Evolutionary conservation across 2,888 invertebrate genomes (phyloP).

Genomic region (Callinectes sapidus): DNA sequence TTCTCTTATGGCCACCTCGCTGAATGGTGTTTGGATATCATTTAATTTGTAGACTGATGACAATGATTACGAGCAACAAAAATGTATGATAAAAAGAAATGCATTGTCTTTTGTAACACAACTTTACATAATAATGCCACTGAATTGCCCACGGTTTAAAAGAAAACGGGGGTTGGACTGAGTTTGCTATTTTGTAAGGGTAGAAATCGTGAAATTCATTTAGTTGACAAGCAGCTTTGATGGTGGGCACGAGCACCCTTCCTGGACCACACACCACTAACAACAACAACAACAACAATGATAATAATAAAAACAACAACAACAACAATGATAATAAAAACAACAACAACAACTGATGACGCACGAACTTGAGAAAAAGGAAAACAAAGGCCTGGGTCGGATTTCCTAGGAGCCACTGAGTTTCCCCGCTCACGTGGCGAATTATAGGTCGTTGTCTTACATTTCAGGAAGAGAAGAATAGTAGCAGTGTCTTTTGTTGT

Average conservation of each 20-base stretch:
- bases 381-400: slow-evolving; percentile 1
- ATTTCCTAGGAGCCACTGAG: background rate
- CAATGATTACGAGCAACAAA: background rate
- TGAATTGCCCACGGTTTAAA: background rate
- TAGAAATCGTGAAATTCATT: background rate
- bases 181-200: background rate
- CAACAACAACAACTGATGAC: slow-evolving; percentile 1
- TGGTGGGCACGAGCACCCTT: background rate
- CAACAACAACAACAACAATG: background rate
- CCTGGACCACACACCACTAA: background rate
- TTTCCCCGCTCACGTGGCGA: background rate
- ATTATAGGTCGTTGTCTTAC: background rate
- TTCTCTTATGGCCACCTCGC: too few species aligned
- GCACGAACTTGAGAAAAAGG: background rate
- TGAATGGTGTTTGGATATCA: too few species aligned
- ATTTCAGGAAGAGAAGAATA: background rate
- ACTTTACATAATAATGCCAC: background rate
- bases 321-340: background rate
- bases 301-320: background rate
- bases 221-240: background rate
- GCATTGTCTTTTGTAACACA: background rate
- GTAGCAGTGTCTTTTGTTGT: background rate
- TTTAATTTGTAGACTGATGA: background rate
- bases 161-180: background rate
- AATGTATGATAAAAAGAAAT: background rate